Base-by-base conservation (phyloP, 2,888 invertebrate species). In the Cyrtodaria siliqua region DNA sequence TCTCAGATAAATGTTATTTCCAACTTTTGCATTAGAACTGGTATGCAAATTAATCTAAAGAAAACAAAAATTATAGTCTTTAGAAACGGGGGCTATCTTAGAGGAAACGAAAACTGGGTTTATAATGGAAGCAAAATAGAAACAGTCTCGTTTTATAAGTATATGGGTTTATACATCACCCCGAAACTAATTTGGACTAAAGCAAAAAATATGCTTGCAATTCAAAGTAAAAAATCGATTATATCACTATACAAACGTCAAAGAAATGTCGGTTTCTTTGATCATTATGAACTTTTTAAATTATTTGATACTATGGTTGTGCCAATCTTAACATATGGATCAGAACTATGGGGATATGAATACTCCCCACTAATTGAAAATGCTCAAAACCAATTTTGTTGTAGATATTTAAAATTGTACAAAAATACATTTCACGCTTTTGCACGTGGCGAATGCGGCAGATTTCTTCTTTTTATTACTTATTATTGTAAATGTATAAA, bases 21-120 rank as follows among this genome's bases (percentile, higher is more conserved):
- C n/a, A 27, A 33, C 12, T 49, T 49, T 24, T 49, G 49, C 24
- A 9, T n/a, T 12, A 23, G 23, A 23, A 24, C 24, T 49, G 27
- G 24, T 47, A 44, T 49, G 33, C 33, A 23, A 18, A 60, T 59
- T 16, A 60, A 53, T 52, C 52, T 50, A 6, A 55, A 63, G 18
- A 57, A 67, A 56, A 40, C 52, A 24, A 61, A 63, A 40, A 29
- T 69, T 52, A 33, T 71, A 14, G 59, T 70, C 8, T 69, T 75
- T 56, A 14, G 52, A 38, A 56, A 42, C 40, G 70, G 50, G 14
- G 63, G 55, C 18, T 44, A 33, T 16, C 6, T 60, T 18, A 44
- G 50, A 26, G 27, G n/a, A 42, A 69, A 18, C 40, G 69, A 70
- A 56, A 70, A 70, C 29, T 70, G 70, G 70, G 14, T 24, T 26